A percentile compares a stretch with the other conserved stretches of the same genome.
Conservation (phyloP, 2,888 invertebrate species). For the Cryptus viduatorius region DNA sequence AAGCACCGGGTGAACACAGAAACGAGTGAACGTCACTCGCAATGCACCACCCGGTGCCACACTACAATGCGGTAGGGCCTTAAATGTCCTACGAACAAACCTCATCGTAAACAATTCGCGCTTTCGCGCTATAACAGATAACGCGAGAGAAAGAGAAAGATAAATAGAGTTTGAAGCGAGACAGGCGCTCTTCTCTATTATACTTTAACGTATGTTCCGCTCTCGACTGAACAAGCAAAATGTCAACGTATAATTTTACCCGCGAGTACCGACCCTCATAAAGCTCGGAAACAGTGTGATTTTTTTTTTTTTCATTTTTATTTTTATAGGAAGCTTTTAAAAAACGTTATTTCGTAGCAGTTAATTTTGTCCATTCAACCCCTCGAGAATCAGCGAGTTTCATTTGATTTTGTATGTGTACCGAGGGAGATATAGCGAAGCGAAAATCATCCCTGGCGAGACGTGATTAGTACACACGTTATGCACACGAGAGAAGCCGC, state of each 20-base stretch:
- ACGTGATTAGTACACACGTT: constrained; percentile 1
- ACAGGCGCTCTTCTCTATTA: background rate
- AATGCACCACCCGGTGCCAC: constrained; percentile 54
- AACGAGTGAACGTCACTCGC: constrained; percentile 50
- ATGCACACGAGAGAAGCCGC: background rate
- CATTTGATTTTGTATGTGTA: background rate
- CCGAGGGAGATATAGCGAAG: background rate
- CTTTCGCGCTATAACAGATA: constrained; percentile 57
- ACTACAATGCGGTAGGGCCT: constrained; percentile 58
- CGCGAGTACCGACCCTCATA: background rate
- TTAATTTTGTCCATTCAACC: constrained; percentile 5
- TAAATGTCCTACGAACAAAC: constrained; percentile 58
- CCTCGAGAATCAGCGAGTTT: constrained; percentile 1
- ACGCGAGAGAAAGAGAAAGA: constrained; percentile 35
- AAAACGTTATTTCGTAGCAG: background rate
- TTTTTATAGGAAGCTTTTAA: background rate
- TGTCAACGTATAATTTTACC: background rate
- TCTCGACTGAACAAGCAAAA: constrained; percentile 4
- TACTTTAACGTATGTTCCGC: background rate
- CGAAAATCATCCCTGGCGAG: constrained; percentile 4
- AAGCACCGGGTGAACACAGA: constrained; percentile 2
- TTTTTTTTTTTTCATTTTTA: background rate
- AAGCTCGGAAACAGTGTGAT: background rate
- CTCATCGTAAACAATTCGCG: constrained; percentile 63
- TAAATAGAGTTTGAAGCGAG: background rate